Evolutionary conservation across 2,888 invertebrate species (phyloP).

Genomic region (Artemia sp.): DNA sequence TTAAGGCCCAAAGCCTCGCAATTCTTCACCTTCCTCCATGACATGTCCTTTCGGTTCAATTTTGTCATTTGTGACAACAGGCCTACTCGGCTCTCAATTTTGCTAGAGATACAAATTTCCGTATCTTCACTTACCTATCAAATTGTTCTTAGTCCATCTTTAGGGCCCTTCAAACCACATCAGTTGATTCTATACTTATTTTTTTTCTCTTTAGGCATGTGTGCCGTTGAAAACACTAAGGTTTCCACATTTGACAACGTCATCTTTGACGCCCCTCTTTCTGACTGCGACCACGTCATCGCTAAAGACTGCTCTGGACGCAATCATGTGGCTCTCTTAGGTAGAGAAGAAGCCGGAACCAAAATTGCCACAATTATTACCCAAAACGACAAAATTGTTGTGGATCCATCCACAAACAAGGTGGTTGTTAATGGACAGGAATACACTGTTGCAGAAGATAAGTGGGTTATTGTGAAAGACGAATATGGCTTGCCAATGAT

Average conservation of each 20-base stretch:
- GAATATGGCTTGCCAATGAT: constrained; percentile 15
- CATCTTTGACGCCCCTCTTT: constrained; percentile 27
- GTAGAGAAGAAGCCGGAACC: constrained; percentile 27
- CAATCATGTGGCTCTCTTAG: constrained; percentile 31
- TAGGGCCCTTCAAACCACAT: no score
- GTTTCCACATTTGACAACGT: constrained; percentile 30
- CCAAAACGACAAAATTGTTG: constrained; percentile 21
- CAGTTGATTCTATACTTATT: no score
- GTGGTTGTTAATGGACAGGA: constrained; percentile 21
- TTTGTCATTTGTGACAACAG: no score
- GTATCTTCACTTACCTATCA: no score
- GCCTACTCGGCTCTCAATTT: no score
- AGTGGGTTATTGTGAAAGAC: constrained; percentile 18
- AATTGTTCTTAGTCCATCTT: no score
- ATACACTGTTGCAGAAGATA: constrained; percentile 12
- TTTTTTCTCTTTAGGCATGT: constrained; percentile 23
- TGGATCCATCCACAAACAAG: constrained; percentile 13
- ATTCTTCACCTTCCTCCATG: no score
- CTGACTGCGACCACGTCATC: constrained; percentile 32
- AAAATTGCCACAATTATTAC: constrained; percentile 21
- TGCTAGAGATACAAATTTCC: no score
- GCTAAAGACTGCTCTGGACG: constrained; percentile 33
- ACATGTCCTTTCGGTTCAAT: no score
- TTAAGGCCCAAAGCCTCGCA: no score
- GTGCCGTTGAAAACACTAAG: constrained; percentile 24